phyloP scores from a whole-genome alignment of 2,888 invertebrate genomes.

The Plemyria rubiginata region DNA sequence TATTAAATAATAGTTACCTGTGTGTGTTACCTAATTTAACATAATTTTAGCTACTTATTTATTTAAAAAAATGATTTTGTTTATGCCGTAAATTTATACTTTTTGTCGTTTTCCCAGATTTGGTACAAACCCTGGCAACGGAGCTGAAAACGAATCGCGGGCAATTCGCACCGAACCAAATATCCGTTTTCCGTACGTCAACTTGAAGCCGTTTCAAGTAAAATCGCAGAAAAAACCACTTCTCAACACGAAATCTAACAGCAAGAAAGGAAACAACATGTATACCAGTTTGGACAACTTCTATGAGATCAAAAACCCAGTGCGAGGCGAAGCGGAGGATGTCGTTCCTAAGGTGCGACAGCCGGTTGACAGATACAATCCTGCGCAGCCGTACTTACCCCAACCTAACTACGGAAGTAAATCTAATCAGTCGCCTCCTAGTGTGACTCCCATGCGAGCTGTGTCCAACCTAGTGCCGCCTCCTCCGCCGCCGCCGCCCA shows the following conservation, averaged over 20 bases:
- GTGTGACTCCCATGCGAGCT: constrained; percentile 50
- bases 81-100: background rate
- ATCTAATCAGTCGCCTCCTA: constrained; percentile 62
- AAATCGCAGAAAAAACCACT: constrained; percentile 62
- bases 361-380: constrained; percentile 76
- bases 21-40: too few relatives aligned
- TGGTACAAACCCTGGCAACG: constrained; percentile 68
- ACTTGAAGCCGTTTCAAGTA: constrained; percentile 76
- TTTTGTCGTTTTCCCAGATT: constrained; percentile 61
- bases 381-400: constrained; percentile 79
- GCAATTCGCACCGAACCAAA: constrained; percentile 76
- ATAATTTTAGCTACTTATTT: too few relatives aligned
- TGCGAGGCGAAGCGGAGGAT: constrained; percentile 77
- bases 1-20: too few relatives aligned
- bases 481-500: constrained; percentile 65
- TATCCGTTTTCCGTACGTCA: constrained; percentile 74
- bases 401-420: constrained; percentile 63
- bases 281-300: constrained; percentile 70
- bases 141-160: constrained; percentile 77
- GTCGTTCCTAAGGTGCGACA: constrained; percentile 50
- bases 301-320: constrained; percentile 65
- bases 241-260: constrained; percentile 51
- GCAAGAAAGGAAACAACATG: constrained; percentile 67
- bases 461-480: constrained; percentile 70
- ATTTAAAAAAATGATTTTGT: background rate